Percentiles rank a stretch among this genome's conserved stretches.
Conservation (phyloP, 2,113 vertebrate genomes). For the Otolemur garnettii region DNA sequence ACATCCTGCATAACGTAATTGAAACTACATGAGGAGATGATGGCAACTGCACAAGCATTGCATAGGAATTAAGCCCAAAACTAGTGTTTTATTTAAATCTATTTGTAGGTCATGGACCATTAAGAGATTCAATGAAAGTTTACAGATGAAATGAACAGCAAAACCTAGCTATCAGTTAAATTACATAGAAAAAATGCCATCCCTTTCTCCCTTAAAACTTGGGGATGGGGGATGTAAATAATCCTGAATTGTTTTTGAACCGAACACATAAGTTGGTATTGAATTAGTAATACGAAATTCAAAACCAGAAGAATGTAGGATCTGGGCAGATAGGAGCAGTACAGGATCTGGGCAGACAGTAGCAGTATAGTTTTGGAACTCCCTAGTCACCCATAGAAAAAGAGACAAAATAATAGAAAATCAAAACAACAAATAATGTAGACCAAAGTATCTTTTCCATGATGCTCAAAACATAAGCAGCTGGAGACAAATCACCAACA, state of each 20-base stretch:
- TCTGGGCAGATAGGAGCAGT: not conserved
- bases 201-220: not conserved
- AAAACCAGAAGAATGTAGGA: not conserved
- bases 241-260: constrained; percentile 7
- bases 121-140: constrained; percentile 69
- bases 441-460: not conserved
- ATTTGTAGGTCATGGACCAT: constrained; percentile 54
- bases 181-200: constrained; percentile 35
- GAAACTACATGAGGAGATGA: constrained; percentile 52
- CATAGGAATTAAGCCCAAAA: constrained; percentile 65
- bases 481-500: not conserved
- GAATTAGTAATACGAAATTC: not conserved
- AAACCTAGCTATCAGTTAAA: constrained; percentile 57
- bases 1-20: constrained; percentile 20
- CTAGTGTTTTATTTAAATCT: constrained; percentile 61
- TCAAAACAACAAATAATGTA: not conserved
- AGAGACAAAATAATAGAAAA: not conserved
- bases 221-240: not conserved
- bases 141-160: constrained; percentile 47
- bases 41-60: constrained; percentile 40
- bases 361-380: not conserved
- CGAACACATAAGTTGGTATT: not conserved
- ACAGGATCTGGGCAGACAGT: not conserved
- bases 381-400: not conserved
- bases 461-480: constrained; percentile 10